Conservation (phyloP, 1,140 invertebrate species). For the Adelges cooleyi region DNA sequence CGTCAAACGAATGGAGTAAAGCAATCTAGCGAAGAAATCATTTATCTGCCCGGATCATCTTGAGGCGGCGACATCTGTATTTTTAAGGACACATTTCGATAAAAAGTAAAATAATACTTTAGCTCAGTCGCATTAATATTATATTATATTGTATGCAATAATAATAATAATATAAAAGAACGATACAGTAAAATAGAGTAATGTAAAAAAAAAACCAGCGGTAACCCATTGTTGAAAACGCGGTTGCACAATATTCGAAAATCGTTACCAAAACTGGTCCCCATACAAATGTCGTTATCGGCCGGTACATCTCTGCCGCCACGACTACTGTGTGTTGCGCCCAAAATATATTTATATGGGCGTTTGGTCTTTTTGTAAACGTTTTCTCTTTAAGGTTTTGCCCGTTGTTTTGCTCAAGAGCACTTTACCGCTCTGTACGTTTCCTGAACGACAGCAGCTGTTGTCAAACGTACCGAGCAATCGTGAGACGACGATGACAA, state of each 20-base stretch:
- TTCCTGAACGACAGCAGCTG: slow-evolving; percentile 1
- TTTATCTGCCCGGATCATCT: slow-evolving; percentile 15
- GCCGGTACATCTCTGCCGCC: background rate
- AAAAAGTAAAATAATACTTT: slow-evolving; percentile 25
- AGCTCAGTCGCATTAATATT: slow-evolving; percentile 4
- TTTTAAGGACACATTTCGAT: slow-evolving; percentile 5
- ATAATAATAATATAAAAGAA: background rate
- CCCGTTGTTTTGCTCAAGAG: background rate
- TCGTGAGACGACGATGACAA: background rate
- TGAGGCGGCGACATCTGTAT: background rate
- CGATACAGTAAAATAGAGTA: background rate
- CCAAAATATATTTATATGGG: too few species aligned
- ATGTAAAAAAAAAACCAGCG: background rate
- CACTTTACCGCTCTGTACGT: slow-evolving; percentile 1
- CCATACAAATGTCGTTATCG: slow-evolving; percentile 4
- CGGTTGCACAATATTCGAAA: background rate
- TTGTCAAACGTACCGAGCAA: background rate
- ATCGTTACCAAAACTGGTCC: slow-evolving; percentile 10
- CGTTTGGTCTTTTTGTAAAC: background rate
- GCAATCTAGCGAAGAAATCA: background rate
- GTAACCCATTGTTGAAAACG: background rate
- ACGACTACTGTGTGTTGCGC: too few species aligned
- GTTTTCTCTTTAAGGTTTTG: too few species aligned
- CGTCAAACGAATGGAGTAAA: background rate
- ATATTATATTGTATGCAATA: too few species aligned